A percentile compares a stretch with the other conserved stretches of the same genome.
Conservation (phyloP, 2,888 invertebrate genomes). For the Drosophila imparisetae region DNA sequence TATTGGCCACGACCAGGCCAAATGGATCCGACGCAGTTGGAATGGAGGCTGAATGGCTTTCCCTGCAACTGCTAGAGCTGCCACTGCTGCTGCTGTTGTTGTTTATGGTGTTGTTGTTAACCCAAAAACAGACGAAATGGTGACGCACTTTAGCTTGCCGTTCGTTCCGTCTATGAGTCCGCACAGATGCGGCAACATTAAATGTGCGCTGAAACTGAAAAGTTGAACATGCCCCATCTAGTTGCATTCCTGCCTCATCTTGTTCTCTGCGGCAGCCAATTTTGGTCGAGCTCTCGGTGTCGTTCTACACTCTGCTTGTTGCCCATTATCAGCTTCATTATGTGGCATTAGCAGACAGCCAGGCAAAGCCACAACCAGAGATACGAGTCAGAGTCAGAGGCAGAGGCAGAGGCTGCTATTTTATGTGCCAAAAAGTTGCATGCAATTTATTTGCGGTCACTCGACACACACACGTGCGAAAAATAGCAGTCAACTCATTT, state of each 20-base stretch:
- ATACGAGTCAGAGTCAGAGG: conserved; percentile 4
- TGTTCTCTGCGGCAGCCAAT: conserved; percentile 31
- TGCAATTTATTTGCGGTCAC: conserved; percentile 68
- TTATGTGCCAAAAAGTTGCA: conserved; percentile 73
- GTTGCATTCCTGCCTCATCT: conserved; percentile 33
- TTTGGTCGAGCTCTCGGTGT: conserved; percentile 14
- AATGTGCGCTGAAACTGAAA: conserved; percentile 48
- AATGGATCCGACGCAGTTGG: conserved; percentile 20
- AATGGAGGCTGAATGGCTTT: conserved; percentile 23
- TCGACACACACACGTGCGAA: conserved; percentile 22
- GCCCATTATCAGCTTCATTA: conserved; percentile 79
- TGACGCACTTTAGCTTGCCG: conserved; percentile 61
- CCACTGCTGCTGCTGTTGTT: conserved; percentile 2
- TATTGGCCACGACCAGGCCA: conserved; percentile 57
- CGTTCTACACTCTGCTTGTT: conserved; percentile 26
- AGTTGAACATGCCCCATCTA: conserved; percentile 55
- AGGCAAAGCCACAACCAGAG: conserved; percentile 15
- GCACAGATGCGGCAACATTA: conserved; percentile 36
- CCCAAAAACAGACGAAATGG: conserved; percentile 51
- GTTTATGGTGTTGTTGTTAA: conserved; percentile 26
- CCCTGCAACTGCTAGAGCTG: conserved; percentile 9
- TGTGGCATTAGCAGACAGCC: conserved; percentile 74
- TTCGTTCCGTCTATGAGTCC: background rate
- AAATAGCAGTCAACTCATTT: conserved; percentile 51
- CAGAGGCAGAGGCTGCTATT: conserved; percentile 45